Percentiles rank a stretch among this genome's conserved stretches.
phyloP scores from a whole-genome alignment of 2,888 invertebrate species.

The Limulus polyphemus region DNA sequence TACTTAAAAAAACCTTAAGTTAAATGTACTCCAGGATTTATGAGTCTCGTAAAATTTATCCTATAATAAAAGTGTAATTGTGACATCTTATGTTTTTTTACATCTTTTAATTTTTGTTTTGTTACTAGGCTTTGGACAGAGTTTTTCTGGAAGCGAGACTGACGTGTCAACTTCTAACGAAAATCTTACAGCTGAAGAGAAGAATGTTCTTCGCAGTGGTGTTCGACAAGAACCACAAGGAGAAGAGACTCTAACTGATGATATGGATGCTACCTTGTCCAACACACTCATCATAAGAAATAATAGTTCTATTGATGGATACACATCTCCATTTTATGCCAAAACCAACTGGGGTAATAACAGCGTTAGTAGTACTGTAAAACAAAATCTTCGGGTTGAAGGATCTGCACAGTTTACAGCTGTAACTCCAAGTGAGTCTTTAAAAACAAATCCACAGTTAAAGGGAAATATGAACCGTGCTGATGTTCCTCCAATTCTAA shows the following conservation, averaged over 20 bases:
- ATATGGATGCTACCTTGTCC: slow-evolving; percentile 48
- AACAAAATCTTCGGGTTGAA: too few relatives aligned
- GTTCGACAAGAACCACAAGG: slow-evolving; percentile 76
- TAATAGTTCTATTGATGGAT: slow-evolving; percentile 32
- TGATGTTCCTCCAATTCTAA: too few relatives aligned
- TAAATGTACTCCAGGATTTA: too few relatives aligned
- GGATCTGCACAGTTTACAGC: too few relatives aligned
- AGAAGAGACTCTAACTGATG: slow-evolving; percentile 51
- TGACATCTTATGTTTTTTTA: too few relatives aligned
- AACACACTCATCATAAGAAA: slow-evolving; percentile 71
- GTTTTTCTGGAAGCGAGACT: slow-evolving; percentile 64
- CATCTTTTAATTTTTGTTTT: not conserved
- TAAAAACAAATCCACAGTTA: too few relatives aligned
- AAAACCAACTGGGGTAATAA: not conserved
- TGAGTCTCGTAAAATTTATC: too few relatives aligned
- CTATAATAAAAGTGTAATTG: too few relatives aligned
- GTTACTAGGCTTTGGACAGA: slow-evolving; percentile 14
- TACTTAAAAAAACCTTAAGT: too few relatives aligned
- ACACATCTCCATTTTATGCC: slow-evolving; percentile 27
- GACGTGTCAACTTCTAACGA: slow-evolving; percentile 82
- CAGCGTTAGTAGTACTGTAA: too few relatives aligned
- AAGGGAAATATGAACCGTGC: too few relatives aligned
- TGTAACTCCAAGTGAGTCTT: too few relatives aligned
- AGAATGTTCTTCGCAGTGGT: slow-evolving; percentile 32
- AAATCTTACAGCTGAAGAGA: slow-evolving; percentile 71